Evolutionary conservation across 1,140 invertebrate species (phyloP).

Genomic region (Bacillus rossius): DNA sequence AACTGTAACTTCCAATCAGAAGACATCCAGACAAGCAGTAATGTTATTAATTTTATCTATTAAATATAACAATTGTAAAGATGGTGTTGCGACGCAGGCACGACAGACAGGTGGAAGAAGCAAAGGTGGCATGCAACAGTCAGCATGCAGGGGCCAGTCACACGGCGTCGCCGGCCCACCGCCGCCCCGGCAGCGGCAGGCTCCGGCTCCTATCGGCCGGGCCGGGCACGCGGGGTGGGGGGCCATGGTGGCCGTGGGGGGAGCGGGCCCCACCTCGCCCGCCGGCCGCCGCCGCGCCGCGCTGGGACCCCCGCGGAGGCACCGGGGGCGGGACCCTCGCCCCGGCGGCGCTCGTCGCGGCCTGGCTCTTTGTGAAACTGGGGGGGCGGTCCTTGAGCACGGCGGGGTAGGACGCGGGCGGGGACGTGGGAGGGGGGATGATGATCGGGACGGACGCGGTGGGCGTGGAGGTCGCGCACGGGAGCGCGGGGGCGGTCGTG

Average conservation of each 20-base stretch:
- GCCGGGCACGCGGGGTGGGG: too few species aligned
- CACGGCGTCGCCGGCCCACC: too few species aligned
- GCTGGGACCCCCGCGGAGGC: constrained; percentile 63
- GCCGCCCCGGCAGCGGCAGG: too few species aligned
- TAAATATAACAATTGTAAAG: too few species aligned
- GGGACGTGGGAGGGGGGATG: constrained; percentile 37
- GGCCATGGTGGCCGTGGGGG: not conserved
- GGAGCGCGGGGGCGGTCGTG: not conserved
- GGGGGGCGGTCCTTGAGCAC: constrained; percentile 60
- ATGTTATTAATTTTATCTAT: too few species aligned
- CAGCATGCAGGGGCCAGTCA: not conserved
- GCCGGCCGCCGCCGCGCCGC: constrained; percentile 24
- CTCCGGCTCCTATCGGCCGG: too few species aligned
- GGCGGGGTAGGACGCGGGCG: constrained; percentile 49
- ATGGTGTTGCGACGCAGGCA: too few species aligned
- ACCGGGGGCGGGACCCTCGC: constrained; percentile 69
- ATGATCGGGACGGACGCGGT: constrained; percentile 29
- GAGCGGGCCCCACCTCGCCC: constrained; percentile 36
- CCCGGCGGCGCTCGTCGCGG: constrained; percentile 27
- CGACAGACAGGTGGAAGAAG: not conserved
- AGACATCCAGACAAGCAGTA: too few species aligned
- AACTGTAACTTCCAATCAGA: too few species aligned
- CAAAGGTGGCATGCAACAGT: not conserved
- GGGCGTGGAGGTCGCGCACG: constrained; percentile 13
- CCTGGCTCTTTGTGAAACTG: constrained; percentile 22